Conservation (phyloP, 2,797 vertebrate species). For the Distichodus sexfasciatus region DNA sequence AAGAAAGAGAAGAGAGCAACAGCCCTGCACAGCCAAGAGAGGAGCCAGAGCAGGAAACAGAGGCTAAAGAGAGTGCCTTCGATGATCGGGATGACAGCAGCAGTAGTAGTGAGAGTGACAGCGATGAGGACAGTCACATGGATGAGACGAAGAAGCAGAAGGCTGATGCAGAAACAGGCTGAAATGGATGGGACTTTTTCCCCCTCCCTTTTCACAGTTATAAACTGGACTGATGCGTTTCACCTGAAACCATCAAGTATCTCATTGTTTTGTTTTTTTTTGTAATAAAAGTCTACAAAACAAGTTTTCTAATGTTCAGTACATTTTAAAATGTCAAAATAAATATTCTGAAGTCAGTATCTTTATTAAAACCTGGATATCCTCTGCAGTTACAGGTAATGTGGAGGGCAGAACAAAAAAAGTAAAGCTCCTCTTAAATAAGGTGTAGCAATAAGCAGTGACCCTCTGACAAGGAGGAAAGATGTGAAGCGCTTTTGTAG, state of each 20-base stretch:
- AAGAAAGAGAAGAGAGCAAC: slow-evolving; percentile 32
- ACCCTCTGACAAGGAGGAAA: slow-evolving; percentile 21
- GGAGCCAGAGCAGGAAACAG: neutral
- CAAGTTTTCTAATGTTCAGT: too few species aligned
- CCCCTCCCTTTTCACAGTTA: slow-evolving; percentile 25
- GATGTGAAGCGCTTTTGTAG: neutral
- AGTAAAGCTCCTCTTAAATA: slow-evolving; percentile 2
- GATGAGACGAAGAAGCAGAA: slow-evolving; percentile 18
- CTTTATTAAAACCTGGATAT: neutral
- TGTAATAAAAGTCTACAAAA: too few species aligned
- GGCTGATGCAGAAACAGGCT: slow-evolving; percentile 33
- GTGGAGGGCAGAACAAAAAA: neutral
- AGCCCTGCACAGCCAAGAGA: neutral
- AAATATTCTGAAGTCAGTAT: too few species aligned
- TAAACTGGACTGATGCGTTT: neutral
- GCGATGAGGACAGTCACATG: slow-evolving; percentile 37
- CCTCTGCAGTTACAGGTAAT: neutral
- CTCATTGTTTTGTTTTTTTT: too few species aligned
- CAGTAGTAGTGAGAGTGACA: slow-evolving; percentile 34
- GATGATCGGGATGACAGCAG: slow-evolving; percentile 56
- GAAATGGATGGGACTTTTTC: neutral
- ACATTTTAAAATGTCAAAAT: neutral
- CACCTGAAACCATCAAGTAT: too few species aligned
- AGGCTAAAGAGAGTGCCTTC: slow-evolving; percentile 1
- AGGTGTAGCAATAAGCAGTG: slow-evolving; percentile 23